Evolutionary conservation across 2,113 vertebrate genomes (phyloP).

Genomic region (Corapipo altera): DNA sequence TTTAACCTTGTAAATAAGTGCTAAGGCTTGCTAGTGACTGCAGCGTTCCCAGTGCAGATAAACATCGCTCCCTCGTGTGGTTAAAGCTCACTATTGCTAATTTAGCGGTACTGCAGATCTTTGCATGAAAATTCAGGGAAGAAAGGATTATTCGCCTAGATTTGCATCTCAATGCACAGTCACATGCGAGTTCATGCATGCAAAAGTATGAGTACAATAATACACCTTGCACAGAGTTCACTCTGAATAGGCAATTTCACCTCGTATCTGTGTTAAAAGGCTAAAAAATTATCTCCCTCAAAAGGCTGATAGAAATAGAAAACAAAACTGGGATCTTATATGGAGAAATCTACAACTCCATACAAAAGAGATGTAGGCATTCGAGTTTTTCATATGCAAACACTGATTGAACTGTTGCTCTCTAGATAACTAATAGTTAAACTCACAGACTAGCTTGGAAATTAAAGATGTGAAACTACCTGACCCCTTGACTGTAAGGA

Average conservation of each 20-base stretch:
- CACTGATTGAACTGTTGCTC: background rate
- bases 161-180: background rate
- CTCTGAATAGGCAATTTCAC: background rate
- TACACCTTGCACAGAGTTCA: background rate
- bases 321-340: background rate
- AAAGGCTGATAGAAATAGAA: background rate
- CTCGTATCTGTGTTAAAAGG: background rate
- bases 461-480: background rate
- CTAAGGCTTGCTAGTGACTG: background rate
- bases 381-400: background rate
- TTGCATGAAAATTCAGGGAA: background rate
- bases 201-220: background rate
- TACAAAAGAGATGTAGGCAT: background rate
- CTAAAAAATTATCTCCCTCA: background rate
- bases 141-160: background rate
- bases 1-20: background rate
- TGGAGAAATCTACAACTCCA: background rate
- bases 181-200: background rate
- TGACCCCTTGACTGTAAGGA: background rate
- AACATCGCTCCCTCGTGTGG: conserved; percentile 48
- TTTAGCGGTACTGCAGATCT: background rate
- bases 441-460: background rate
- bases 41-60: background rate
- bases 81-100: background rate
- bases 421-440: background rate